phyloP scores from a whole-genome alignment of 2,888 invertebrate species.

The Epirrhoe tristata region DNA sequence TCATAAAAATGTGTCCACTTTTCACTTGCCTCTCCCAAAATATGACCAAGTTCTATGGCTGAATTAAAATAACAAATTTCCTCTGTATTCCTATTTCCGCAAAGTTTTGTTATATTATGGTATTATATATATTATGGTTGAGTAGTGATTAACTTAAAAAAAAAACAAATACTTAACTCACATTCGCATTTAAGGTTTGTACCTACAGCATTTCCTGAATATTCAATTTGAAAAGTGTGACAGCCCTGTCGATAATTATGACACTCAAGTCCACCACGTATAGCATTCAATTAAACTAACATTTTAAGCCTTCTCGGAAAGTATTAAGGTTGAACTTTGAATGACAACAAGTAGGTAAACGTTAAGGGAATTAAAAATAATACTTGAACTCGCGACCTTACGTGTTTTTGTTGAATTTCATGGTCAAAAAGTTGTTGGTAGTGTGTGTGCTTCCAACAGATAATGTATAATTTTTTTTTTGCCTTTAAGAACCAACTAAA shows the following conservation, averaged over 20 bases:
- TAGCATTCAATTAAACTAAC: conserved; percentile 18
- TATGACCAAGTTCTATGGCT: too few relatives aligned
- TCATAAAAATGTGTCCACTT: too few relatives aligned
- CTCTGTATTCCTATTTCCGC: too few relatives aligned
- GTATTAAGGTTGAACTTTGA: conserved; percentile 32
- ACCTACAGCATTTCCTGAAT: neutral
- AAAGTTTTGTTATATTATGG: too few relatives aligned
- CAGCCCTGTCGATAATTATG: conserved; percentile 36
- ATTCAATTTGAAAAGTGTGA: neutral
- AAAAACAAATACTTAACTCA: too few relatives aligned
- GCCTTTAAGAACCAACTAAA: neutral
- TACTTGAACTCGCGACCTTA: conserved; percentile 29
- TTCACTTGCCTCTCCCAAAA: too few relatives aligned
- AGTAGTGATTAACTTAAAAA: too few relatives aligned
- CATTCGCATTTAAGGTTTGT: too few relatives aligned
- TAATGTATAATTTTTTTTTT: neutral
- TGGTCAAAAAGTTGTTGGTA: conserved; percentile 4
- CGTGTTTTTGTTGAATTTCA: conserved; percentile 28
- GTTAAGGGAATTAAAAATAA: conserved; percentile 37
- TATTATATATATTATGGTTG: too few relatives aligned
- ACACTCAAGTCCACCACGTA: conserved; percentile 29
- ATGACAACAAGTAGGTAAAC: conserved; percentile 10
- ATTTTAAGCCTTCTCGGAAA: conserved; percentile 23
- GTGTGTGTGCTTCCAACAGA: neutral
- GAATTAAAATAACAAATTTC: too few relatives aligned